phyloP scores from a whole-genome alignment of 2,888 invertebrate genomes.

The Drosophila paramelanica region DNA sequence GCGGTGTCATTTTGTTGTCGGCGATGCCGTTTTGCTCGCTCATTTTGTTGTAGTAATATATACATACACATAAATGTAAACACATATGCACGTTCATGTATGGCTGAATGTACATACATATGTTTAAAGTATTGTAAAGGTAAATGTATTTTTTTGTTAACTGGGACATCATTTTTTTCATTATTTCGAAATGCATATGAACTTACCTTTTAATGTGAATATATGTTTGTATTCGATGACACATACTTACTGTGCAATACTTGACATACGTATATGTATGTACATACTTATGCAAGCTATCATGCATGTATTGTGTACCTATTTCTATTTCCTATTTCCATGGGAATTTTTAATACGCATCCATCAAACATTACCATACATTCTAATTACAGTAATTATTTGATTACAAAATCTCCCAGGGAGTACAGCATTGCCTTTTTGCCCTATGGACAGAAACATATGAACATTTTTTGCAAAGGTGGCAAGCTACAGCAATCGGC shows the following conservation, averaged over 20 bases:
- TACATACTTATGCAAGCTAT: not conserved
- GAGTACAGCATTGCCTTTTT: conserved; percentile 53
- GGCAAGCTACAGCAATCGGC: conserved; percentile 31
- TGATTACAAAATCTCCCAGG: conserved; percentile 80
- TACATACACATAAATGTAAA: conserved; percentile 3
- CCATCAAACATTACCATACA: conserved; percentile 47
- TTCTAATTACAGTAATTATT: conserved; percentile 76
- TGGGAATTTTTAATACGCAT: conserved; percentile 16
- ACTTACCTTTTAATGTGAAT: not conserved
- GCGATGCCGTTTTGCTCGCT: conserved; percentile 74
- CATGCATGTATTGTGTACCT: not conserved
- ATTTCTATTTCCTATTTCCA: not conserved
- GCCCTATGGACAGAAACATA: conserved; percentile 13
- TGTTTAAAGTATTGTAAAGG: not conserved
- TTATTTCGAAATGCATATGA: conserved; percentile 37
- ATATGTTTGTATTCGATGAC: not conserved
- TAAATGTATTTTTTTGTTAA: not conserved
- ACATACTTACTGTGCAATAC: no score
- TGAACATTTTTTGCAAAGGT: not conserved
- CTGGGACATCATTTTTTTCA: conserved; percentile 48
- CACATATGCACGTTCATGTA: not conserved
- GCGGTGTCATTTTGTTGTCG: conserved; percentile 73
- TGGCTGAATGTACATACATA: not conserved
- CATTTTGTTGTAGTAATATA: conserved; percentile 66
- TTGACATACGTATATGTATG: not conserved